Conservation (phyloP, 2,113 vertebrate genomes). For the Oxyruncus cristatus region DNA sequence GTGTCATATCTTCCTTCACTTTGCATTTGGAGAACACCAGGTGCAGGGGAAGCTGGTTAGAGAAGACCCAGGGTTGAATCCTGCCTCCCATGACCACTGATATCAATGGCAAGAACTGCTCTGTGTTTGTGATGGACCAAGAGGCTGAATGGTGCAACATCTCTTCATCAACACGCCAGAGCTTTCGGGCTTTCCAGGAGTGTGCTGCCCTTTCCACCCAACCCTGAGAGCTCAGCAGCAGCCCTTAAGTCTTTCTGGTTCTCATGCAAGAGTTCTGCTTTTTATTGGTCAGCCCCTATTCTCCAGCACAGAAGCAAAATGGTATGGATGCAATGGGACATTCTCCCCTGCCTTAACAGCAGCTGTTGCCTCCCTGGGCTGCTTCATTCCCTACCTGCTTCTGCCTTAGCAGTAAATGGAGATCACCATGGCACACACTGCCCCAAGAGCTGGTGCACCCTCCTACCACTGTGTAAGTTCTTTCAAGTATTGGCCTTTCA, state of each 20-base stretch:
- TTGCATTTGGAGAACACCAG: not conserved
- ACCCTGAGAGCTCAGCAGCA: not conserved
- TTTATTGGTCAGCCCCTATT: not conserved
- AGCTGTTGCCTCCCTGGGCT: not conserved
- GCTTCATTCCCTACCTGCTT: not conserved
- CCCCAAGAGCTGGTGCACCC: not conserved
- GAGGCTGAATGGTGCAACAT: not conserved
- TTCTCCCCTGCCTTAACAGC: too few relatives aligned
- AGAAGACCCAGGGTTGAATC: not conserved
- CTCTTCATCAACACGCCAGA: not conserved
- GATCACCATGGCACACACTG: accelerated
- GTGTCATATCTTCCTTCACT: not conserved
- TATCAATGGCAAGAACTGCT: too few relatives aligned
- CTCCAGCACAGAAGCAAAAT: not conserved
- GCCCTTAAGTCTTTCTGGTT: not conserved
- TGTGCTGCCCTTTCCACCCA: not conserved
- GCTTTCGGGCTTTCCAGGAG: not conserved
- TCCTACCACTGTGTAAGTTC: not conserved
- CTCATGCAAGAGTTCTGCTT: not conserved
- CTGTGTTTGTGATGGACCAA: not conserved
- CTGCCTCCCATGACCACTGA: not conserved
- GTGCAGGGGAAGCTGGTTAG: not conserved
- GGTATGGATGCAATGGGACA: not conserved
- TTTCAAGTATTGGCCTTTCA: not conserved
- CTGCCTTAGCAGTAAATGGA: not conserved